Percentiles rank a stretch among this genome's conserved stretches.
Conservation (phyloP, 2,797 vertebrate species). For the Peromyscus eremicus region DNA sequence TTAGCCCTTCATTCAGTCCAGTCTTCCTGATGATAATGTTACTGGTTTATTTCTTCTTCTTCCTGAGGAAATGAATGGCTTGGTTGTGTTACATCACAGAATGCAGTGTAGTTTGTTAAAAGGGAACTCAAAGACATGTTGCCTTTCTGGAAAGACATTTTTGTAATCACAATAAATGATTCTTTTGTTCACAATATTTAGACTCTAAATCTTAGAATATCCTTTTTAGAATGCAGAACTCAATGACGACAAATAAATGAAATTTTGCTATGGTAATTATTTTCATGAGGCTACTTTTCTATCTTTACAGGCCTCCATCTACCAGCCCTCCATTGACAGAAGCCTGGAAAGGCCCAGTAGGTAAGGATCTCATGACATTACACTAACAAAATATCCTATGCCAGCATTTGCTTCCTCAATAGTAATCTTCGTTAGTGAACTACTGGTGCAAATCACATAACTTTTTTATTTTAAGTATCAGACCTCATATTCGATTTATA, state of each 20-base stretch:
- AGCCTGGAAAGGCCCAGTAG: constrained; percentile 94
- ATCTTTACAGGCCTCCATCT: constrained; percentile 94
- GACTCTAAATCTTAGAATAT: not conserved
- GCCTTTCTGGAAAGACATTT: constrained; percentile 33
- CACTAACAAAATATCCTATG: not conserved
- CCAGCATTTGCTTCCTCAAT: not conserved
- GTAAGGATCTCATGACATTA: constrained; percentile 88
- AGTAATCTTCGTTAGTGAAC: not conserved
- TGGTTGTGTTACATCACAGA: not conserved
- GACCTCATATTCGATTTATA: not conserved
- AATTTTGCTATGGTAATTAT: constrained; percentile 5
- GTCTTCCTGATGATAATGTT: constrained; percentile 10
- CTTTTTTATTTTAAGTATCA: constrained; percentile 27
- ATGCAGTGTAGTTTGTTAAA: not conserved
- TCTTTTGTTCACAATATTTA: constrained; percentile 31
- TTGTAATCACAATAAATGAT: not conserved
- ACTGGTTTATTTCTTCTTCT: not conserved
- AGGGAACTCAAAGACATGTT: not conserved
- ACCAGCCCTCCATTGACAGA: constrained; percentile 92
- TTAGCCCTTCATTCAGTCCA: not conserved
- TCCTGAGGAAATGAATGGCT: fast-evolving
- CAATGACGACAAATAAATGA: constrained; percentile 15
- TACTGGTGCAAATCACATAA: not conserved
- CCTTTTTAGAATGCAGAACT: constrained; percentile 52
- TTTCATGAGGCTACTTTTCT: constrained; percentile 81